Evolutionary conservation across 2,888 invertebrate species (phyloP).

Genomic region (Sarcophaga carnaria): DNA sequence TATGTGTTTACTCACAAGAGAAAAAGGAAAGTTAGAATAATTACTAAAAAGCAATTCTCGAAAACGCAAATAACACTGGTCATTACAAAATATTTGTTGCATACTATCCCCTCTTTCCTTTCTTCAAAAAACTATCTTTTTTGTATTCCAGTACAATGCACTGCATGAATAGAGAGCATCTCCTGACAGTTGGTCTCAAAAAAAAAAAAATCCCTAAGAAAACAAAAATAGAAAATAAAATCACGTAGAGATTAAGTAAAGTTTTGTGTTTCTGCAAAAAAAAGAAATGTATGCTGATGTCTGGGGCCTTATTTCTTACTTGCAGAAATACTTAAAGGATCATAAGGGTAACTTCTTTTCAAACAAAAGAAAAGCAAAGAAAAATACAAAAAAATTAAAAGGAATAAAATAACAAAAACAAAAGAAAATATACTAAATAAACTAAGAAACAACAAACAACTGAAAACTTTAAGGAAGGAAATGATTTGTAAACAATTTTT

Average conservation of each 20-base stretch:
- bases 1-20: background rate
- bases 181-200: background rate
- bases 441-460: constrained; percentile 34
- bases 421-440: constrained; percentile 41
- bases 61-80: too few relatives aligned
- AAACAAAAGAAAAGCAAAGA: constrained; percentile 7
- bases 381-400: background rate
- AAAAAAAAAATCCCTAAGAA: background rate
- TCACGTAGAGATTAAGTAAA: background rate
- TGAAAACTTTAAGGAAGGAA: constrained; percentile 63
- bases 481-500: constrained; percentile 68
- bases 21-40: background rate
- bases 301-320: background rate
- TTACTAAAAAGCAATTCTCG: too few relatives aligned
- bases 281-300: background rate
- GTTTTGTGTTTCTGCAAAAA: background rate
- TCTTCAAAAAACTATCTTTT: too few relatives aligned
- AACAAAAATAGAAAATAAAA: too few relatives aligned
- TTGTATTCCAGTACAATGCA: too few relatives aligned
- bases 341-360: constrained; percentile 51
- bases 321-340: constrained; percentile 25
- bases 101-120: too few relatives aligned
- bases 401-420: background rate
- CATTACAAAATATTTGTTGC: too few relatives aligned
- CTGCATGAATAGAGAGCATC: too few relatives aligned